Evolutionary conservation across 2,888 invertebrate genomes (phyloP).

Genomic region (Copidosoma aretas): DNA sequence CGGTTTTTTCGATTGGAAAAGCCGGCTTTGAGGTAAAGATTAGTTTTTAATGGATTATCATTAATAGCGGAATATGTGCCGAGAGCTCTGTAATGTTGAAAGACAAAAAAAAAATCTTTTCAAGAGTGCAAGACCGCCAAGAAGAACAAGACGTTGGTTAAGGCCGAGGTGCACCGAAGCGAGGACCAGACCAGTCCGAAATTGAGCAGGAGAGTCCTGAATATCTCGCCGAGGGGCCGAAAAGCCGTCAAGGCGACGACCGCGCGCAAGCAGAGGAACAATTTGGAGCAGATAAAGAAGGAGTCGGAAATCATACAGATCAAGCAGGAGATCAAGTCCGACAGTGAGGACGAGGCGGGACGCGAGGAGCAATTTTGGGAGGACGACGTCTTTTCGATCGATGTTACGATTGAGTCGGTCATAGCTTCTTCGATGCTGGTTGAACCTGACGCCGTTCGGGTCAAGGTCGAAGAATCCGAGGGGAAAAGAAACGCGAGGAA

Average conservation of each 20-base stretch:
- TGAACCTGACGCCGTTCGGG: constrained; percentile 48
- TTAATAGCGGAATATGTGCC: no score
- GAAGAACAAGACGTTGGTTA: constrained; percentile 31
- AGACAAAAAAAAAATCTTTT: constrained; percentile 17
- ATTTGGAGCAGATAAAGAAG: constrained; percentile 15
- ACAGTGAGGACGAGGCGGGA: background rate
- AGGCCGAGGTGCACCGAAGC: constrained; percentile 30
- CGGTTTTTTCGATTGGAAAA: no score
- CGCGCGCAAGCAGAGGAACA: constrained; percentile 37
- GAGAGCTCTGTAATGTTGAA: no score
- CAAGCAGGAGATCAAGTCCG: background rate
- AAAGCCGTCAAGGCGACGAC: constrained; percentile 29
- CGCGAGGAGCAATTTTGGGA: background rate
- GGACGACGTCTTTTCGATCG: constrained; percentile 49
- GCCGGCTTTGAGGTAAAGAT: no score
- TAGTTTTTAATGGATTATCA: no score
- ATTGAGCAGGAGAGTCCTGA: constrained; percentile 47
- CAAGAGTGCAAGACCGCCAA: constrained; percentile 37
- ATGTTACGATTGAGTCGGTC: constrained; percentile 59
- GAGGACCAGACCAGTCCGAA: constrained; percentile 50
- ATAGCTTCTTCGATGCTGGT: constrained; percentile 58
- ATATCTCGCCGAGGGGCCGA: constrained; percentile 48
- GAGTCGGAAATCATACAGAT: constrained; percentile 30
- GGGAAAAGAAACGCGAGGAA: constrained; percentile 47
- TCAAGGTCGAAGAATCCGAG: constrained; percentile 46